Conservation (phyloP, 2,888 invertebrate genomes). For the Oscheius sp. region DNA sequence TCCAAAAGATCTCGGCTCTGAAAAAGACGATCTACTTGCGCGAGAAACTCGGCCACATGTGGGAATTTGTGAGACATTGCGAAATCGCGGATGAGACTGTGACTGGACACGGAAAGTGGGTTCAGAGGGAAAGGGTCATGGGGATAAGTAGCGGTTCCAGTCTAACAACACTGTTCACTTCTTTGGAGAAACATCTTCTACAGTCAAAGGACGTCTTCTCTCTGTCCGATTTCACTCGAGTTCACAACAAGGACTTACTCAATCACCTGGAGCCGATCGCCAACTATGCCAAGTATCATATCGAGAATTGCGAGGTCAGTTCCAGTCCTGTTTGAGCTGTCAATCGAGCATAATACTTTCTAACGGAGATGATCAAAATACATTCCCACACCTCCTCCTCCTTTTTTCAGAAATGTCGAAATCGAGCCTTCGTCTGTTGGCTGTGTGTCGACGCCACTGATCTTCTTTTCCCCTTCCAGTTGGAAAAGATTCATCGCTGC, state of each 20-base stretch:
- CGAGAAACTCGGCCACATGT: constrained; percentile 81
- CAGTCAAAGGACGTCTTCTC: constrained; percentile 65
- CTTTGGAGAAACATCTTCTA: constrained; percentile 62
- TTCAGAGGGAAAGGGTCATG: not conserved
- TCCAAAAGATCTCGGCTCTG: constrained; percentile 44
- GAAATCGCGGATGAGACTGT: constrained; percentile 77
- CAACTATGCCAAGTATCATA: constrained; percentile 43
- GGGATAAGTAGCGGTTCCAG: constrained; percentile 38
- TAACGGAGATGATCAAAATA: not conserved
- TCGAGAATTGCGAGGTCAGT: constrained; percentile 38
- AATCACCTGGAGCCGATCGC: constrained; percentile 59
- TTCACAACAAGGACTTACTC: constrained; percentile 62
- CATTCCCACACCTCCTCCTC: not conserved
- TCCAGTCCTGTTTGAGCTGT: too few relatives aligned
- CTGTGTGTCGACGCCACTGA: constrained; percentile 40
- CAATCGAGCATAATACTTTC: not conserved
- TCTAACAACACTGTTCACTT: constrained; percentile 64
- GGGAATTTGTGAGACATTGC: constrained; percentile 75
- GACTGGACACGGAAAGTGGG: constrained; percentile 54
- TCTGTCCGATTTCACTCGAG: constrained; percentile 62
- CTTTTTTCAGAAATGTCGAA: constrained; percentile 19
- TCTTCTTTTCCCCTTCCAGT: constrained; percentile 42
- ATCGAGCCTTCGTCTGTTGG: constrained; percentile 37
- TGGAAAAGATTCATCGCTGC: constrained; percentile 54
- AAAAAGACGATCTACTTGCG: constrained; percentile 76